Evolutionary conservation across 2,888 invertebrate species (phyloP).

Genomic region (Galeopsomyia nigrocyanea): DNA sequence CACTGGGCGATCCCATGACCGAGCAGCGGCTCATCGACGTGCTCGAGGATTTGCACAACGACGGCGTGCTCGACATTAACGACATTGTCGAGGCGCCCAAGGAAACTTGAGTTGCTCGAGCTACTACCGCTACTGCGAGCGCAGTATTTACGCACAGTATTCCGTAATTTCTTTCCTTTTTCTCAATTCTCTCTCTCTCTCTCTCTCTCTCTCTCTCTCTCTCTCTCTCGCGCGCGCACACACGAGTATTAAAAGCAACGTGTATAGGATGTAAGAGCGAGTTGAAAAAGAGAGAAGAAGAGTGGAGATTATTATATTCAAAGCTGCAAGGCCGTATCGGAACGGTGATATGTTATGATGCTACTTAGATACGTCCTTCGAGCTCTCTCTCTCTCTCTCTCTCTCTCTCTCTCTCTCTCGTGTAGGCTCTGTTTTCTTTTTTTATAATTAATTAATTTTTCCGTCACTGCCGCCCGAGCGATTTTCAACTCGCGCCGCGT

Average conservation of each 20-base stretch:
- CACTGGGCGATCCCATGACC: slow-evolving; percentile 81
- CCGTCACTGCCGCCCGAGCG: no score
- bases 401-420: neutral
- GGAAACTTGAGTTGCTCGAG: slow-evolving; percentile 7
- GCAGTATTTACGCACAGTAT: neutral
- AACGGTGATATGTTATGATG: neutral
- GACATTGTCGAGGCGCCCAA: slow-evolving; percentile 20
- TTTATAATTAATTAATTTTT: no score
- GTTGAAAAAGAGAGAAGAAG: slow-evolving; percentile 2
- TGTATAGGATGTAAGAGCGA: neutral
- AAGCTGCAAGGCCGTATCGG: slow-evolving; percentile 27
- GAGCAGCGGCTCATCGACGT: slow-evolving; percentile 82
- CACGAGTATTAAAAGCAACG: no score
- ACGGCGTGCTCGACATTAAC: slow-evolving; percentile 71
- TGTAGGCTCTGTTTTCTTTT: no score
- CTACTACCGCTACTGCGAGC: neutral
- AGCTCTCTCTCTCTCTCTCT: neutral
- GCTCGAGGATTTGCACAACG: slow-evolving; percentile 79
- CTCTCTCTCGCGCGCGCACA: no score
- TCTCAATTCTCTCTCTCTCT: neutral
- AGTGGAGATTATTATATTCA: slow-evolving; percentile 27
- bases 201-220: neutral
- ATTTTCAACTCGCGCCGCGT: no score
- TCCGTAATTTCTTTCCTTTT: neutral
- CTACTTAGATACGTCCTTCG: slow-evolving; percentile 36